Evolutionary conservation across 1,140 invertebrate genomes (phyloP).

Genomic region (Drosophila melanica): DNA sequence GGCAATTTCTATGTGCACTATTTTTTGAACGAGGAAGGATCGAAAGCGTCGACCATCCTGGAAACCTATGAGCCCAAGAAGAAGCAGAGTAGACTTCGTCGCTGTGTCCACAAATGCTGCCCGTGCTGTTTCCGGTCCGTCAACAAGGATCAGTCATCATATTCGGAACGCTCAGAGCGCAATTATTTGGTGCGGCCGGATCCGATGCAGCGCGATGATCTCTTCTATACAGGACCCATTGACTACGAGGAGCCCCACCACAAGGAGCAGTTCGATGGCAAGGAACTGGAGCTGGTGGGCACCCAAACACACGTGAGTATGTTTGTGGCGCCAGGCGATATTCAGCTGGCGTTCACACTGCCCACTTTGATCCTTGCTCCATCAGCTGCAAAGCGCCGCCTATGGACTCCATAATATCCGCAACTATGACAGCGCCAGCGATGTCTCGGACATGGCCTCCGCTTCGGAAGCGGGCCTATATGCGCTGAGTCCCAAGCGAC

Average conservation of each 20-base stretch:
- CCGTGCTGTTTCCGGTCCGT: background rate
- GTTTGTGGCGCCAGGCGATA: background rate
- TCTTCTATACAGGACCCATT: constrained; percentile 70
- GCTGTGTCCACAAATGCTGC: constrained; percentile 9
- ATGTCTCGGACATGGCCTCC: background rate
- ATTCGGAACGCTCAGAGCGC: constrained; percentile 20
- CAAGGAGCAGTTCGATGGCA: constrained; percentile 57
- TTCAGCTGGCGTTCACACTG: too few species aligned
- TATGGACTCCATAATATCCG: constrained; percentile 55
- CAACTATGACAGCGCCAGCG: constrained; percentile 17
- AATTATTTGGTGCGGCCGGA: constrained; percentile 57
- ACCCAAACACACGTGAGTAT: constrained; percentile 43
- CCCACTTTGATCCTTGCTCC: background rate
- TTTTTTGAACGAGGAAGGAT: constrained; percentile 31
- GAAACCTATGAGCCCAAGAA: constrained; percentile 30
- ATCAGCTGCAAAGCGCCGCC: constrained; percentile 46
- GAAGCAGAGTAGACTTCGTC: background rate
- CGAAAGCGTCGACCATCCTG: background rate
- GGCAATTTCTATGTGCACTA: constrained; percentile 72
- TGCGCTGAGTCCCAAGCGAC: background rate
- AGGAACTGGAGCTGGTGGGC: constrained; percentile 52
- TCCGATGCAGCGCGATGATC: constrained; percentile 66
- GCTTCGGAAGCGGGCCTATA: background rate
- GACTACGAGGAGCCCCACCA: constrained; percentile 45
- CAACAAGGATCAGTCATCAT: accelerated